Evolutionary conservation across 1,140 invertebrate species (phyloP).

Genomic region (Halotydeus destructor): DNA sequence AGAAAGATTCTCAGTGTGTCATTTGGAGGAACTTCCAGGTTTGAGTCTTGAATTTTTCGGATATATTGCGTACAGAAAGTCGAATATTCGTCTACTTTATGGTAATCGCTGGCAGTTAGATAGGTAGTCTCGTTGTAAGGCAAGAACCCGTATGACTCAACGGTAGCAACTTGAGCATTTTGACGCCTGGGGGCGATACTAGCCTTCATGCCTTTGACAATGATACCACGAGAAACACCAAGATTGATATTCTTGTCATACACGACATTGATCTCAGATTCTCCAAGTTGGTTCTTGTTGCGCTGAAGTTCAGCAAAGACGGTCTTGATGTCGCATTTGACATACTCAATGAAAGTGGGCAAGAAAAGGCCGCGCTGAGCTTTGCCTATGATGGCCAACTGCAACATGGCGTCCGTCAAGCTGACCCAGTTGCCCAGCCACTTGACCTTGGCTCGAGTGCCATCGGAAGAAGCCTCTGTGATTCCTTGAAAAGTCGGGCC

Average conservation of each 20-base stretch:
- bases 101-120: constrained; percentile 20
- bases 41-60: too few relatives aligned
- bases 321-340: constrained; percentile 24
- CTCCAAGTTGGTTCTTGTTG: too few relatives aligned
- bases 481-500: constrained; percentile 27
- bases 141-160: too few relatives aligned
- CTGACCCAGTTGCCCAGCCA: constrained; percentile 32
- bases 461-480: constrained; percentile 22
- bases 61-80: too few relatives aligned
- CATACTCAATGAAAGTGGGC: constrained; percentile 32
- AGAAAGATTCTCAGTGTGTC: too few relatives aligned
- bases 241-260: constrained; percentile 14
- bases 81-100: constrained; percentile 18
- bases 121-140: too few relatives aligned
- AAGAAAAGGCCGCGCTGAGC: constrained; percentile 24
- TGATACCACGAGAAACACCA: too few relatives aligned
- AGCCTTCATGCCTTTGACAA: too few relatives aligned
- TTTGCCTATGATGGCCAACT: constrained; percentile 27
- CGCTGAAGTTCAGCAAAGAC: constrained; percentile 3
- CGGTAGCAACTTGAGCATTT: too few relatives aligned
- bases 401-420: constrained; percentile 32
- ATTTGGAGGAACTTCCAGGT: too few relatives aligned
- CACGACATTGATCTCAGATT: constrained; percentile 7
- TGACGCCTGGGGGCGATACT: too few relatives aligned
- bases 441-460: constrained; percentile 11